These are phyloP conservation scores for Trichopoda pennipes DNA, from an alignment of 2,888 invertebrate species.

Conservation along the genomic window DNA sequence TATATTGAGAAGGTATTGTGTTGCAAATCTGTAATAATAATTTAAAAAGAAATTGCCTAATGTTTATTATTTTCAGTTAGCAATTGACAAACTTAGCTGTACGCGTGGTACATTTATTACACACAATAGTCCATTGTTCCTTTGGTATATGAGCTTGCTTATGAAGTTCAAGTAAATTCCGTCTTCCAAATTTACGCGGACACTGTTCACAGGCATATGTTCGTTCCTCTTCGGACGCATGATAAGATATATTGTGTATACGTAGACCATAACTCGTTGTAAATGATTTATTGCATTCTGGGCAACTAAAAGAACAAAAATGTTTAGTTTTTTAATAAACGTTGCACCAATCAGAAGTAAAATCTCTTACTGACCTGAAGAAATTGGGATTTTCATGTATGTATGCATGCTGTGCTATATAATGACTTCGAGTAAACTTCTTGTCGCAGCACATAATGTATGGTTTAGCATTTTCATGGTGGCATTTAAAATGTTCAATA, in stretches of 20 bases:
- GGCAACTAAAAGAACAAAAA: conserved; percentile 72
- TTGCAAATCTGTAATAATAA: conserved; percentile 74
- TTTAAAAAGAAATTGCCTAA: too few relatives aligned
- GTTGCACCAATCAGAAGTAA: not conserved
- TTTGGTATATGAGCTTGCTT: conserved; percentile 77
- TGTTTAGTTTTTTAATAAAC: conserved; percentile 15
- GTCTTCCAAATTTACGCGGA: conserved; percentile 77
- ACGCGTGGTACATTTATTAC: conserved; percentile 73
- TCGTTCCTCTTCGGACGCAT: conserved; percentile 78
- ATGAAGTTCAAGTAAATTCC: conserved; percentile 78
- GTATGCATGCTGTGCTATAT: conserved; percentile 78
- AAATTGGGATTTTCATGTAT: conserved; percentile 79
- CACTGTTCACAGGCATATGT: conserved; percentile 79
- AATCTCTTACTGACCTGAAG: conserved; percentile 74
- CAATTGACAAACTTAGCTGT: conserved; percentile 42
- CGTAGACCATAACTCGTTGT: conserved; percentile 78
- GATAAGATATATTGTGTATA: conserved; percentile 77
- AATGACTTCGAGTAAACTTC: conserved; percentile 77
- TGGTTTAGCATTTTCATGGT: conserved; percentile 74
- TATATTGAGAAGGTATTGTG: conserved; percentile 74
- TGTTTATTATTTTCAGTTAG: not conserved
- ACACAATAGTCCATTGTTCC: conserved; percentile 74
- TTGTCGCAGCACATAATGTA: conserved; percentile 79
- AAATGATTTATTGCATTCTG: conserved; percentile 78
- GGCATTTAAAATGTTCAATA: conserved; percentile 76